These are phyloP conservation scores for Xylocampa areola DNA, from an alignment of 2,888 invertebrate genomes.

Conservation along the genomic window DNA sequence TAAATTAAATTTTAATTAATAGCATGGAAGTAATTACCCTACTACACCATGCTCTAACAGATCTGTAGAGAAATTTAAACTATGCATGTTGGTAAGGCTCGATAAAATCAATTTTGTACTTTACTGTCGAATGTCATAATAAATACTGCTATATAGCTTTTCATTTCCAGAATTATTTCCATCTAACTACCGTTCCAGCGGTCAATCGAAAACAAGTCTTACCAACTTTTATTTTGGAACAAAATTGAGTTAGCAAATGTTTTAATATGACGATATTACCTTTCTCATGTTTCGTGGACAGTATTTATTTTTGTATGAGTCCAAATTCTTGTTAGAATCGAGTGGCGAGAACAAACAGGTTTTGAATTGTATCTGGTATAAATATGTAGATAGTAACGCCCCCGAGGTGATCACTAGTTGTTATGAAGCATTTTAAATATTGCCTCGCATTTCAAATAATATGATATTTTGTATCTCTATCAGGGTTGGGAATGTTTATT, in stretches of 20 bases:
- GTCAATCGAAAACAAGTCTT: slow-evolving; percentile 76
- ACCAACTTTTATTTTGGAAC: slow-evolving; percentile 69
- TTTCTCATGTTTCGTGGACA: slow-evolving; percentile 86
- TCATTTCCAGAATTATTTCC: slow-evolving; percentile 75
- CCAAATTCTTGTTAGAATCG: slow-evolving; percentile 88
- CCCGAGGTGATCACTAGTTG: slow-evolving; percentile 78
- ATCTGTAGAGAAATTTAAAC: slow-evolving; percentile 74
- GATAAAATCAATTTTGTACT: slow-evolving; percentile 88
- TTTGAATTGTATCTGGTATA: slow-evolving; percentile 83
- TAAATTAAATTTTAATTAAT: slow-evolving; percentile 74
- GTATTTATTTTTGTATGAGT: slow-evolving; percentile 88
- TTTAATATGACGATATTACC: slow-evolving; percentile 78
- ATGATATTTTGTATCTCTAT: slow-evolving; percentile 74
- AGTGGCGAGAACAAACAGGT: slow-evolving; percentile 83
- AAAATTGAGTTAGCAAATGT: slow-evolving; percentile 73
- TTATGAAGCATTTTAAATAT: slow-evolving; percentile 77
- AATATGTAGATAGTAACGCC: slow-evolving; percentile 86
- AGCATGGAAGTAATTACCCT: slow-evolving; percentile 71
- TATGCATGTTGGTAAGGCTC: slow-evolving; percentile 76
- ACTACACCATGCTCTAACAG: slow-evolving; percentile 65
- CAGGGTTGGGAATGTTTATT: slow-evolving; percentile 59
- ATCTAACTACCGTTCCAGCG: slow-evolving; percentile 70
- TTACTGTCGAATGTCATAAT: slow-evolving; percentile 87
- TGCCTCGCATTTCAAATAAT: slow-evolving; percentile 72
- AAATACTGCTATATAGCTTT: slow-evolving; percentile 84